Evolutionary conservation across 2,888 invertebrate species (phyloP).

Genomic region (Sarcophaga variegata): DNA sequence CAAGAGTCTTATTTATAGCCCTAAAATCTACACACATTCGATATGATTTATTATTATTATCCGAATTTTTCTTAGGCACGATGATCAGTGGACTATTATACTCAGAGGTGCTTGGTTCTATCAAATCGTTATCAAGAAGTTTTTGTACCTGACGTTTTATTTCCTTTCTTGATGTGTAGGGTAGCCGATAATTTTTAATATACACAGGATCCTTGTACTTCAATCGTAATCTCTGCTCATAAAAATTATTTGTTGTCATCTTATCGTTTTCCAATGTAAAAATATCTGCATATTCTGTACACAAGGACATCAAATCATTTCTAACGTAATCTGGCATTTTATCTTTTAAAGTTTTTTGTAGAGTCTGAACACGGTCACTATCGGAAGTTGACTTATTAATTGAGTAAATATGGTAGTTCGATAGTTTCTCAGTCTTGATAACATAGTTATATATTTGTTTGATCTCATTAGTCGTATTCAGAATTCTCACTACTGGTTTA

Average conservation of each 20-base stretch:
- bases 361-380: neutral
- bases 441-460: slow-evolving; percentile 4
- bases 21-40: slow-evolving; percentile 36
- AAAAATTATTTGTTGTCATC: slow-evolving; percentile 20
- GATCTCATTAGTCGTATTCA: slow-evolving; percentile 14
- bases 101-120: slow-evolving; percentile 28
- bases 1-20: slow-evolving; percentile 16
- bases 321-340: slow-evolving; percentile 12
- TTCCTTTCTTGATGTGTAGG: slow-evolving; percentile 15
- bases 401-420: slow-evolving; percentile 9
- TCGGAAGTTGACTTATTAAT: neutral
- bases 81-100: slow-evolving; percentile 36
- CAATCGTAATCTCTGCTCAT: neutral
- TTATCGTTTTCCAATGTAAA: slow-evolving; percentile 27
- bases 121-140: slow-evolving; percentile 31
- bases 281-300: slow-evolving; percentile 14
- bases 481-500: neutral
- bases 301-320: slow-evolving; percentile 5
- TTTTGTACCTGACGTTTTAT: slow-evolving; percentile 7
- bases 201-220: slow-evolving; percentile 13
- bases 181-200: slow-evolving; percentile 33
- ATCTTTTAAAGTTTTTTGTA: slow-evolving; percentile 7
- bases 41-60: slow-evolving; percentile 12
- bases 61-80: neutral
- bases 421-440: slow-evolving; percentile 7